A percentile compares a stretch with the other conserved stretches of the same genome.
These are phyloP conservation scores for Drosophila kurseongensis DNA, from an alignment of 1,140 invertebrate species.

Conservation along the genomic window DNA sequence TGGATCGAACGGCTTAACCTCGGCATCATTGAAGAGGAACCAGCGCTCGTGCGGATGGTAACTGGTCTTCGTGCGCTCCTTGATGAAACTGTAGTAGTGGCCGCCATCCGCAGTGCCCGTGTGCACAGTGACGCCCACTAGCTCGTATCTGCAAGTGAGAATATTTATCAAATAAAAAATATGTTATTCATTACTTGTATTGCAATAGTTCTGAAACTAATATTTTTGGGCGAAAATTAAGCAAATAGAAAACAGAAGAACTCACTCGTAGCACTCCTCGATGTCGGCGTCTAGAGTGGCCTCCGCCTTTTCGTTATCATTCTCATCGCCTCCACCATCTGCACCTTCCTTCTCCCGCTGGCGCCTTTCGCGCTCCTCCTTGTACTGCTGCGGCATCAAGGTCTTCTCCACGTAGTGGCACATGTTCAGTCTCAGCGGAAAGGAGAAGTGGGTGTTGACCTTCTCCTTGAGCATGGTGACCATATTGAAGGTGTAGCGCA, in stretches of 20 bases:
- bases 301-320: constrained; percentile 67
- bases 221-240: no score
- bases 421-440: constrained; percentile 96
- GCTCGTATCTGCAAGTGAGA: constrained; percentile 89
- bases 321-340: constrained; percentile 47
- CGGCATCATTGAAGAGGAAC: constrained; percentile 98
- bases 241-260: not conserved
- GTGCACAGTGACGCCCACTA: constrained; percentile 98
- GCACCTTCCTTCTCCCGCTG: constrained; percentile 35
- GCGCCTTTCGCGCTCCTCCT: constrained; percentile 85
- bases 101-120: constrained; percentile 98
- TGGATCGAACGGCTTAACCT: constrained; percentile 97
- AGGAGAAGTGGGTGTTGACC: constrained; percentile 99
- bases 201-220: no score
- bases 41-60: constrained; percentile 89
- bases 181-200: no score
- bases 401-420: constrained; percentile 97
- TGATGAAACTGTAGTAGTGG: constrained; percentile 98
- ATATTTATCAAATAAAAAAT: no score
- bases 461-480: constrained; percentile 98
- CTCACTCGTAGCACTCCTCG: constrained; percentile 78
- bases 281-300: constrained; percentile 68
- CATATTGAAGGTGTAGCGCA: constrained; percentile 99
- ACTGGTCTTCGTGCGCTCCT: constrained; percentile 89
- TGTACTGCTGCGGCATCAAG: constrained; percentile 94